Evolutionary conservation across 2,888 invertebrate species (phyloP).

Genomic region (Seira musarum): DNA sequence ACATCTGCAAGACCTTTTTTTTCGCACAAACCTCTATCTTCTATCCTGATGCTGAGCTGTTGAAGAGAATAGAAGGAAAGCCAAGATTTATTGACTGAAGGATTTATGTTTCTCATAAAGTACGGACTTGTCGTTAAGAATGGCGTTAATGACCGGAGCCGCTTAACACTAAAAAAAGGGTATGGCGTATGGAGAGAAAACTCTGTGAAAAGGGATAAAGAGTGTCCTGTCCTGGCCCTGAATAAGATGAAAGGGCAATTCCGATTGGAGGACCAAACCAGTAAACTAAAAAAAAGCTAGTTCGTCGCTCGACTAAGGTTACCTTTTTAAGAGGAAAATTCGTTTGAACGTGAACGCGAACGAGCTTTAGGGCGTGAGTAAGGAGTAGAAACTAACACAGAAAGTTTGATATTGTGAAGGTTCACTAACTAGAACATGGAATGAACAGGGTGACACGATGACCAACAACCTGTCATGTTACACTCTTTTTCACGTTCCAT

Average conservation of each 20-base stretch:
- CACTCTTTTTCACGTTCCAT: too few species aligned
- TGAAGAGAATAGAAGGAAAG: conserved; percentile 31
- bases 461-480: conserved; percentile 56
- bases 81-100: conserved; percentile 63
- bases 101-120: conserved; percentile 67
- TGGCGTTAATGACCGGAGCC: conserved; percentile 68
- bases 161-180: conserved; percentile 61
- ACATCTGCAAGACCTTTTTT: too few species aligned
- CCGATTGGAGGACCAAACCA: conserved; percentile 31
- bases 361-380: too few species aligned
- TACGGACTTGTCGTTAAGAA: conserved; percentile 67
- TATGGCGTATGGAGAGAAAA: not conserved
- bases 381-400: too few species aligned
- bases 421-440: conserved; percentile 15
- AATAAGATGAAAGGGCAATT: conserved; percentile 43
- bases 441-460: conserved; percentile 45
- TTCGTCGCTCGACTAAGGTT: too few species aligned
- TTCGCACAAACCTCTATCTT: not conserved
- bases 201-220: conserved; percentile 8
- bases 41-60: not conserved
- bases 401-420: conserved; percentile 1
- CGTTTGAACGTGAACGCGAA: too few species aligned
- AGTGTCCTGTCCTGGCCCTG: too few species aligned
- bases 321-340: too few species aligned
- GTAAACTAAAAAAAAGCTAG: too few species aligned